A percentile compares a stretch with the other conserved stretches of the same genome.
Evolutionary conservation across 2,113 vertebrate genomes (phyloP).

Genomic region (Paradoxurus hermaphroditus): DNA sequence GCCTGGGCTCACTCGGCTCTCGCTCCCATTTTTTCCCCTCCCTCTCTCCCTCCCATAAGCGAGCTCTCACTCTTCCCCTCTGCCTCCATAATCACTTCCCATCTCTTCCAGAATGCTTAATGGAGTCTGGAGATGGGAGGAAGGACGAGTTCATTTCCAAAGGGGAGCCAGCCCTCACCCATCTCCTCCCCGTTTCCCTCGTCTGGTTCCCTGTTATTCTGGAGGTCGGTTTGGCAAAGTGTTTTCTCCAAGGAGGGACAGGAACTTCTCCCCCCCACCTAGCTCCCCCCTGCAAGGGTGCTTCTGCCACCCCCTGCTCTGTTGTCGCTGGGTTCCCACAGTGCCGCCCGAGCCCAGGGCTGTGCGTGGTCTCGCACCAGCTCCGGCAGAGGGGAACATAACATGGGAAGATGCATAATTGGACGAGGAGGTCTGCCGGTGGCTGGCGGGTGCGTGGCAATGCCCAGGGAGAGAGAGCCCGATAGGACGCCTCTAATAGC

Average conservation of each 20-base stretch:
- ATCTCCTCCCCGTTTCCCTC: neutral
- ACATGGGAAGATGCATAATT: neutral
- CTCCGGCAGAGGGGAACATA: neutral
- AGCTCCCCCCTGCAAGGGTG: neutral
- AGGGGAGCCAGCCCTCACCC: neutral
- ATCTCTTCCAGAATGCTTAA: slow-evolving; percentile 57
- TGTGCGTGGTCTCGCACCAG: neutral
- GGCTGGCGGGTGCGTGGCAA: neutral
- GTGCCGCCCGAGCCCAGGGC: neutral
- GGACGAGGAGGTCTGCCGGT: neutral
- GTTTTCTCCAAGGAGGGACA: neutral
- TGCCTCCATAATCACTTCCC: slow-evolving; percentile 19
- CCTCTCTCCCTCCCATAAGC: too few relatives aligned
- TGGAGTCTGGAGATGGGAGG: slow-evolving; percentile 44
- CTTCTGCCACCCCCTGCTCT: neutral
- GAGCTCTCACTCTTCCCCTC: neutral
- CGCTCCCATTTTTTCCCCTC: neutral
- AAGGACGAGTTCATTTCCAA: neutral
- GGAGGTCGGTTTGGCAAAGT: neutral
- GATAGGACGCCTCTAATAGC: neutral
- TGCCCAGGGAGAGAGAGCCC: neutral
- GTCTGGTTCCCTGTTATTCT: neutral
- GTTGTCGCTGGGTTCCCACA: neutral
- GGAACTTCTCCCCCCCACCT: neutral
- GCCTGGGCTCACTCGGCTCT: neutral